Percentiles rank a stretch among this genome's conserved stretches.
Evolutionary conservation across 92 coral and sea anemone genomes (phyloP).

Genomic region (Plumapathes pennacea): DNA sequence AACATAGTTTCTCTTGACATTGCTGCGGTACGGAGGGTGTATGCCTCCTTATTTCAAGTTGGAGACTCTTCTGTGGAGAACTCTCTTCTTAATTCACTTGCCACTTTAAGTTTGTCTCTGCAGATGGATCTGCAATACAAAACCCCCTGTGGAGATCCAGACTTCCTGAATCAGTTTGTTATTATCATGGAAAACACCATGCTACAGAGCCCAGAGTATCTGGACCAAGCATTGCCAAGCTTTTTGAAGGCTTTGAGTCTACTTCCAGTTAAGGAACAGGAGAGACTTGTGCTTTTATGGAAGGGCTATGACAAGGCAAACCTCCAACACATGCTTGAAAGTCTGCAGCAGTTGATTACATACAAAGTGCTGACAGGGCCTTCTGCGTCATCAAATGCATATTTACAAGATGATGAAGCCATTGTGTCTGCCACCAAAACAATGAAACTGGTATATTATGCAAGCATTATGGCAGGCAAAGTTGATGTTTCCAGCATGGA

Average conservation of each 20-base stretch:
- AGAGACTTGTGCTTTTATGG: slow-evolving; percentile 79
- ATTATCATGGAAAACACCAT: slow-evolving; percentile 85
- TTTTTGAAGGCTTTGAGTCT: slow-evolving; percentile 79
- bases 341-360: slow-evolving; percentile 85
- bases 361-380: slow-evolving; percentile 94
- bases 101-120: slow-evolving; percentile 60
- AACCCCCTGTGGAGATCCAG: slow-evolving; percentile 52
- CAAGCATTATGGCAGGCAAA: slow-evolving; percentile 75
- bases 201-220: slow-evolving; percentile 94
- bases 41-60: slow-evolving; percentile 70
- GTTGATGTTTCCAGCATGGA: slow-evolving; percentile 37
- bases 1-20: slow-evolving; percentile 69
- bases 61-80: slow-evolving; percentile 88
- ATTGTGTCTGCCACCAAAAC: slow-evolving; percentile 81
- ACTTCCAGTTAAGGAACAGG: slow-evolving; percentile 64
- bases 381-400: slow-evolving; percentile 29
- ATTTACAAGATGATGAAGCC: slow-evolving; percentile 86
- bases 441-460: slow-evolving; percentile 74
- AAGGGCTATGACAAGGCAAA: slow-evolving; percentile 55
- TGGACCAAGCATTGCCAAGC: slow-evolving; percentile 85
- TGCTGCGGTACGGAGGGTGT: slow-evolving; percentile 69
- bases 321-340: slow-evolving; percentile 83
- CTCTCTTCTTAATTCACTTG: slow-evolving; percentile 82
- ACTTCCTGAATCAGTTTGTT: slow-evolving; percentile 78
- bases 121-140: slow-evolving; percentile 73